Evolutionary conservation across 2,797 vertebrate species (phyloP).

Genomic region (Myotis myotis): DNA sequence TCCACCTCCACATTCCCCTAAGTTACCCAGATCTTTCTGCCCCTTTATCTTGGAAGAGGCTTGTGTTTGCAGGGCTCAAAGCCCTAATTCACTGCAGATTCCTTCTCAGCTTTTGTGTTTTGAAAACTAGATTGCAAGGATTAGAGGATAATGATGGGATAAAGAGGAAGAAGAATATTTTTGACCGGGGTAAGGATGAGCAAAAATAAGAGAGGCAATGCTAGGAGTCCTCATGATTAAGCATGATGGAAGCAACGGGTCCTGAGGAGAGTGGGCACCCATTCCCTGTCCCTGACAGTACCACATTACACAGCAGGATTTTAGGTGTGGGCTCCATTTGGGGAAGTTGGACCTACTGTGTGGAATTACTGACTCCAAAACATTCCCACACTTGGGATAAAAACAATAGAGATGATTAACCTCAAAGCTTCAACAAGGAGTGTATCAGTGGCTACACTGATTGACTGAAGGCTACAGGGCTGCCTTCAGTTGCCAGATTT

Average conservation of each 20-base stretch:
- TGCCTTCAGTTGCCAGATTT: not conserved
- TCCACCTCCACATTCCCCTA: not conserved
- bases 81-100: slow-evolving; percentile 10
- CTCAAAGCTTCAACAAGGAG: not conserved
- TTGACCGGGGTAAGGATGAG: not conserved
- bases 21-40: not conserved
- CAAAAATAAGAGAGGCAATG: not conserved
- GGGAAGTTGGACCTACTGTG: not conserved
- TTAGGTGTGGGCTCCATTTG: not conserved
- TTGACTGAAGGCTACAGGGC: not conserved
- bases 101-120: not conserved
- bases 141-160: not conserved
- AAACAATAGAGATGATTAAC: not conserved
- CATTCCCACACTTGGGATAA: not conserved
- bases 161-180: not conserved
- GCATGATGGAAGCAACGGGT: not conserved
- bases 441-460: not conserved
- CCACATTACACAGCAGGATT: not conserved
- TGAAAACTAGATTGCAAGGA: slow-evolving; percentile 35
- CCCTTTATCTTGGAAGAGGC: not conserved
- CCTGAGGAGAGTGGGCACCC: not conserved
- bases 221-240: not conserved
- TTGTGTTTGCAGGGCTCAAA: not conserved
- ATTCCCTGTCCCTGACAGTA: not conserved
- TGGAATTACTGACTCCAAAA: not conserved